Base-by-base conservation (phyloP, 2,888 invertebrate genomes). In the Tiphia femorata region DNA sequence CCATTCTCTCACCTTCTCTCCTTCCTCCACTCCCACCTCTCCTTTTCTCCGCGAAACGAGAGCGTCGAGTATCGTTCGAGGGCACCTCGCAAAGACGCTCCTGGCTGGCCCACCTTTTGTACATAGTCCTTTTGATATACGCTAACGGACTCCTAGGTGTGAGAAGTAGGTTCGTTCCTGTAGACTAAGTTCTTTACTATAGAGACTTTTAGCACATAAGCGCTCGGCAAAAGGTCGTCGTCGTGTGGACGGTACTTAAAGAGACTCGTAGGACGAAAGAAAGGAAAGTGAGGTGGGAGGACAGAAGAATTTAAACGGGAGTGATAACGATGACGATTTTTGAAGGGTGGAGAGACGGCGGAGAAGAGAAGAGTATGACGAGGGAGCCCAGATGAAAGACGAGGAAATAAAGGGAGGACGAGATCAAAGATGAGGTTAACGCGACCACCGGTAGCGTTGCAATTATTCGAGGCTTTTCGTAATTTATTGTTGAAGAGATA, bases 71-170 rank as follows among this genome's bases (percentile, higher is more conserved):
- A 8, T 25, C 25, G 27, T 16, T 48, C 50, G 48, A 42, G 46
- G 19, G 43, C 40, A 19, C 21, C 37, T 48, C 48, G 35, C 42
- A 12, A 56, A 44, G 3, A 38, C 42, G 30, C 27, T 42, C 40
- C 14, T 21, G 37, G 43, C 42, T 16, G 41, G 17, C 37, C 37
- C 29, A 57, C 41, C 51, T 63, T 59, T 71, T 79, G 79, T 79
- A 79, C 51, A 79, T 79, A 77, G 67, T 66, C 73, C 71, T 79
- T 79, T 80, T 79, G 79, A 79, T 79, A 75, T 48, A 55, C 67
- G 68, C 71, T 75, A 70, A 56, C 61, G 52, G 56, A 63, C 68
- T 64, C 66, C 58, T 74, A 70, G 66, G 64, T 65, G 72, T 70
- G 67, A 64, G 54, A 54, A 50, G 57, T 65, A 73, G 70, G 64